Conservation (phyloP, 2,888 invertebrate species). For the Caenorhabditis angaria region DNA sequence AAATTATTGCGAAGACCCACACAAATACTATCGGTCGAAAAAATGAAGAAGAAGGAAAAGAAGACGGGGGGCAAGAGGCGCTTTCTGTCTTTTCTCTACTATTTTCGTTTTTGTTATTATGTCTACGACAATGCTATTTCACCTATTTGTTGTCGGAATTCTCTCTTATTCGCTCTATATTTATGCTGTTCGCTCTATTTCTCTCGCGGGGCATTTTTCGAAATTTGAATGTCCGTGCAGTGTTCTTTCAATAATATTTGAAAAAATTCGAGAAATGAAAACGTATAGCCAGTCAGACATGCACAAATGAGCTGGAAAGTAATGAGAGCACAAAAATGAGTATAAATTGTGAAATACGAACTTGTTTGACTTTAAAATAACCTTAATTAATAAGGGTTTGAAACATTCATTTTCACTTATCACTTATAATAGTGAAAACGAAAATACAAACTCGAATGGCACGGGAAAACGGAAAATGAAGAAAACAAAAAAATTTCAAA, state of each 20-base stretch:
- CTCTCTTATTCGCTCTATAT: not conserved
- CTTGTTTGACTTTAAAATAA: no score
- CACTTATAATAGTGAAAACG: no score
- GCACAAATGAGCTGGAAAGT: no score
- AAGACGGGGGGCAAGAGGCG: not conserved
- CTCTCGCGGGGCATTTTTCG: not conserved
- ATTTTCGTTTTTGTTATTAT: not conserved
- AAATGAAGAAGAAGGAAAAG: slow-evolving; percentile 1
- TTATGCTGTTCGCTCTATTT: not conserved
- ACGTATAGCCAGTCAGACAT: no score
- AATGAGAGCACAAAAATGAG: no score
- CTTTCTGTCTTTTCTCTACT: not conserved
- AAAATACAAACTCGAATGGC: no score
- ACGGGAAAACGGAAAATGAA: no score
- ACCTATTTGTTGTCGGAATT: not conserved
- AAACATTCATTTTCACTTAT: no score
- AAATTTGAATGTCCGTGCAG: not conserved
- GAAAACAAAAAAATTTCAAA: no score
- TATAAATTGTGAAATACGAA: no score
- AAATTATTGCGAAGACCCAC: not conserved
- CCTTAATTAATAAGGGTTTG: no score
- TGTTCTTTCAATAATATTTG: not conserved
- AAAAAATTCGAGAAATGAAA: not conserved
- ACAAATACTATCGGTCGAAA: slow-evolving; percentile 4
- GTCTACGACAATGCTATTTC: not conserved